Evolutionary conservation across 2,888 invertebrate species (phyloP).

Genomic region (Megastigmus dorsalis): DNA sequence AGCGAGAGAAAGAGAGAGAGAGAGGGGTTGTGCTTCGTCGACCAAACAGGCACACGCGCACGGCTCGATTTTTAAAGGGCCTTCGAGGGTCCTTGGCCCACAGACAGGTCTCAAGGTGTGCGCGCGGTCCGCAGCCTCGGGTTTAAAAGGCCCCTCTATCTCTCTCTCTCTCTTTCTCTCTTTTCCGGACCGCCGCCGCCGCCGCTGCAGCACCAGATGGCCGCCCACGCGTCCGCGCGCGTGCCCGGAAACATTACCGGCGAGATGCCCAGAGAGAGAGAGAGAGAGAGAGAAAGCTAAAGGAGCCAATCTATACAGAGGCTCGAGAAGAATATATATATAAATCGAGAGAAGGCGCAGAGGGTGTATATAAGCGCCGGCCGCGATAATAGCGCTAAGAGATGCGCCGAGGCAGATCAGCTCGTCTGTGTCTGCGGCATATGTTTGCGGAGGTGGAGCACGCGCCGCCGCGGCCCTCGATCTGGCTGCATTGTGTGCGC

Average conservation of each 20-base stretch:
- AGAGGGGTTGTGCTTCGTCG: too few relatives aligned
- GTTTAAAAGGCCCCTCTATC: slow-evolving; percentile 66
- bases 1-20: slow-evolving; percentile 34
- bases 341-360: neutral
- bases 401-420: too few relatives aligned
- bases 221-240: slow-evolving; percentile 58
- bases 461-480: too few relatives aligned
- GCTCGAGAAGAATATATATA: too few relatives aligned
- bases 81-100: slow-evolving; percentile 66
- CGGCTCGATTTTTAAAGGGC: slow-evolving; percentile 65
- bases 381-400: slow-evolving; percentile 66
- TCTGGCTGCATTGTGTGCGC: too few relatives aligned
- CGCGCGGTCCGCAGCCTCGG: slow-evolving; percentile 63
- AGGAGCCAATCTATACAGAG: too few relatives aligned
- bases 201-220: slow-evolving; percentile 63
- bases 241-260: slow-evolving; percentile 54
- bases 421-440: too few relatives aligned
- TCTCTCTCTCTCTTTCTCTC: slow-evolving; percentile 1
- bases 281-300: too few relatives aligned
- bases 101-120: slow-evolving; percentile 71
- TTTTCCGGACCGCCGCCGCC: neutral
- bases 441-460: slow-evolving; percentile 50
- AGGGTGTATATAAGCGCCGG: slow-evolving; percentile 25
- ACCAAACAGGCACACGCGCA: neutral
- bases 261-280: too few relatives aligned